Evolutionary conservation across 2,797 vertebrate species (phyloP).

Genomic region (Hybognathus amarus): DNA sequence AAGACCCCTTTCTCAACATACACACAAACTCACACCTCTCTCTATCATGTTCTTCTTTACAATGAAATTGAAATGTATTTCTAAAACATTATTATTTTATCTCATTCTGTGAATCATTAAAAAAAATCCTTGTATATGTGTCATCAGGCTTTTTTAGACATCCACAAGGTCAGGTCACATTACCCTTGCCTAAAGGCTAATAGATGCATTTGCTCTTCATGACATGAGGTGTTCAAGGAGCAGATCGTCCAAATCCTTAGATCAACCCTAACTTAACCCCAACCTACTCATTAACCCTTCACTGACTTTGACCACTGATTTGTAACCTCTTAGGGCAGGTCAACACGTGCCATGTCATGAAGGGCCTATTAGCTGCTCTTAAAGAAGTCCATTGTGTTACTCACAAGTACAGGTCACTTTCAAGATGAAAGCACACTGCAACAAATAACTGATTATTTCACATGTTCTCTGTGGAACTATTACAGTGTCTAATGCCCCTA

Average conservation of each 20-base stretch:
- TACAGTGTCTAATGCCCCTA: neutral
- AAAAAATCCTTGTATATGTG: neutral
- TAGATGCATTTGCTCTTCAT: constrained; percentile 22
- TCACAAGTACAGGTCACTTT: neutral
- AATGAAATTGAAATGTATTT: neutral
- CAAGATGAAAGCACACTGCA: neutral
- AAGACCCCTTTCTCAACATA: constrained; percentile 14
- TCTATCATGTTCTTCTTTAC: constrained; percentile 3
- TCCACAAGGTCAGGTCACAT: constrained; percentile 8
- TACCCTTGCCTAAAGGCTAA: neutral
- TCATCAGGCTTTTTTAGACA: neutral
- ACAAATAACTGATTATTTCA: constrained; percentile 19
- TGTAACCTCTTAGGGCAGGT: constrained; percentile 8
- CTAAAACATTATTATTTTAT: neutral
- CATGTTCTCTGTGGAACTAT: neutral
- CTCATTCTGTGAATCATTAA: neutral
- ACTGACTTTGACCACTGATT: constrained; percentile 21
- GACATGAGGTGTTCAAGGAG: constrained; percentile 4
- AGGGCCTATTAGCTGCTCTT: constrained; percentile 13
- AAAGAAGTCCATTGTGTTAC: constrained; percentile 25
- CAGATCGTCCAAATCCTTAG: constrained; percentile 3
- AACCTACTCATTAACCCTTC: constrained; percentile 33
- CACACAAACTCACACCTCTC: neutral
- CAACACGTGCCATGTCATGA: constrained; percentile 1
- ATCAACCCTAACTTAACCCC: constrained; percentile 35